A percentile compares a stretch with the other conserved stretches of the same genome.
Evolutionary conservation across 2,888 invertebrate genomes (phyloP).

Genomic region (Drosophila anomalata): DNA sequence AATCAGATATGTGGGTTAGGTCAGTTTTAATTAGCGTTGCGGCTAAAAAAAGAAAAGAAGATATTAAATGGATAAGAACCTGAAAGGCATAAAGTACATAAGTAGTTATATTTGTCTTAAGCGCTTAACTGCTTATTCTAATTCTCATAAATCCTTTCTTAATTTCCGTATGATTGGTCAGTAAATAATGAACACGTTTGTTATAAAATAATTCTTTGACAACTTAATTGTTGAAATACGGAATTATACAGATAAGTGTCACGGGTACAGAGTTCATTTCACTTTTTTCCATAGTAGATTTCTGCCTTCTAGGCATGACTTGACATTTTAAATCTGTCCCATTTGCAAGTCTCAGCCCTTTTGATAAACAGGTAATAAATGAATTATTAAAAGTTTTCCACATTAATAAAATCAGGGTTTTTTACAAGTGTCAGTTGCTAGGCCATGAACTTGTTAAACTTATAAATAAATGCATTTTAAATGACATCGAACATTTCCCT

Average conservation of each 20-base stretch:
- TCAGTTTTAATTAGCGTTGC: conserved; percentile 9
- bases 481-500: not conserved
- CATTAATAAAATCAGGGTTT: not conserved
- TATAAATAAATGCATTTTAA: not conserved
- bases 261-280: conserved; percentile 39
- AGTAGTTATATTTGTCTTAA: not conserved
- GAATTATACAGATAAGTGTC: conserved; percentile 26
- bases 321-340: not conserved
- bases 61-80: not conserved
- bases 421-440: not conserved
- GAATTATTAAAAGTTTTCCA: not conserved
- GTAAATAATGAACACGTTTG: conserved; percentile 1
- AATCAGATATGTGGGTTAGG: conserved; percentile 14
- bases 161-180: conserved; percentile 4
- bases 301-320: conserved; percentile 27
- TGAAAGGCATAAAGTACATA: not conserved
- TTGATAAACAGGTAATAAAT: not conserved
- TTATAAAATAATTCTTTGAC: not conserved
- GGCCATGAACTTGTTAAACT: not conserved
- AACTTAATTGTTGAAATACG: conserved; percentile 13
- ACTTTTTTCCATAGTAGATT: conserved; percentile 13
- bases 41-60: not conserved
- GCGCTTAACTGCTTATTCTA: not conserved
- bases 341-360: not conserved
- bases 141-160: not conserved